Conservation (phyloP, 2,797 vertebrate genomes). For the Hapalemur alaotrensis region DNA sequence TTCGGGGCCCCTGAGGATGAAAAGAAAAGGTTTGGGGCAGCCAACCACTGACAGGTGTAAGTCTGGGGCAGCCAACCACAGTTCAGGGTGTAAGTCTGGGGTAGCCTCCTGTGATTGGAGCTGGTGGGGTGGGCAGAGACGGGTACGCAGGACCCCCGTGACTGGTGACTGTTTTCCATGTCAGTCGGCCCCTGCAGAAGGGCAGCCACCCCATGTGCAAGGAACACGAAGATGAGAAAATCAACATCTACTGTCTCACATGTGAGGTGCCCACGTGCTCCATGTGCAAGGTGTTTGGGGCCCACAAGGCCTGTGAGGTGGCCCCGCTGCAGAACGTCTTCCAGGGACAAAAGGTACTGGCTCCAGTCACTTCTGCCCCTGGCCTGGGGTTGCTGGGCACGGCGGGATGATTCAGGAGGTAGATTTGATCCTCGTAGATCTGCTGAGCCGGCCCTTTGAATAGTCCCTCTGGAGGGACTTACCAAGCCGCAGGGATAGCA, state of each 20-base stretch:
- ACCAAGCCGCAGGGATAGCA: conserved; percentile 50
- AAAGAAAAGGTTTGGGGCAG: neutral
- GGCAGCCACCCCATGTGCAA: conserved; percentile 93
- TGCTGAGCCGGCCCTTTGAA: conserved; percentile 77
- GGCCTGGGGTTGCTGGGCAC: neutral
- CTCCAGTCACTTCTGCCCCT: neutral
- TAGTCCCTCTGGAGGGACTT: conserved; percentile 58
- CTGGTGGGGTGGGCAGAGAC: neutral
- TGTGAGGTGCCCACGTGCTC: conserved; percentile 96
- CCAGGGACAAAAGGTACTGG: conserved; percentile 90
- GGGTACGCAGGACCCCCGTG: neutral
- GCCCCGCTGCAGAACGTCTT: conserved; percentile 91
- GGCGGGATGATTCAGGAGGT: neutral
- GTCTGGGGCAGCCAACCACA: neutral
- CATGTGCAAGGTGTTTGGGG: conserved; percentile 97
- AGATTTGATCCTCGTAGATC: conserved; percentile 35
- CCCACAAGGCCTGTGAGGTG: conserved; percentile 96
- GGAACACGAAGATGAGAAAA: conserved; percentile 95
- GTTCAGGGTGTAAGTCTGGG: neutral
- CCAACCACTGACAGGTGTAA: neutral
- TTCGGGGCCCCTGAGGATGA: neutral
- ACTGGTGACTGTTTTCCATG: neutral
- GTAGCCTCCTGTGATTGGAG: neutral
- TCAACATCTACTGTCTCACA: conserved; percentile 97
- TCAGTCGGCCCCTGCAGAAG: conserved; percentile 89